Conservation (phyloP, 2,113 vertebrate species). For the Phoxinus phoxinus region DNA sequence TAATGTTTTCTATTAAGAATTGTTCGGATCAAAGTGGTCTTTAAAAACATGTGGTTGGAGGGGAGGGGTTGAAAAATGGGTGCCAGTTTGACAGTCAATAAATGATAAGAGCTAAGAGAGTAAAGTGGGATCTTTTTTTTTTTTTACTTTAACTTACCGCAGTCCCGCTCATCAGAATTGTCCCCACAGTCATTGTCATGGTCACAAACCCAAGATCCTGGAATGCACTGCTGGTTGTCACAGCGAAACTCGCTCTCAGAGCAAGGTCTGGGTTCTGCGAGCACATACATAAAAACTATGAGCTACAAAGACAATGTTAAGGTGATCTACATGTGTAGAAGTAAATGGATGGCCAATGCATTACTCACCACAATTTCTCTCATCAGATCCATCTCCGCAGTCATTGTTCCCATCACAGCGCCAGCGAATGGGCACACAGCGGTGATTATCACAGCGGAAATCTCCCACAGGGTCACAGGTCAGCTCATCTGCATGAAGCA, state of each 20-base stretch:
- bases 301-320: not conserved
- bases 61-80: no score
- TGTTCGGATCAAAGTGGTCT: no score
- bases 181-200: slow-evolving; percentile 96
- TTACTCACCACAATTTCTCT: slow-evolving; percentile 90
- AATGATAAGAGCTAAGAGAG: not conserved
- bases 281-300: slow-evolving; percentile 23
- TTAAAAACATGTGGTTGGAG: no score
- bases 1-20: not conserved
- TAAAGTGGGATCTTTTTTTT: not conserved
- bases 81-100: no score
- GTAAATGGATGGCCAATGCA: not conserved
- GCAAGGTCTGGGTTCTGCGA: slow-evolving; percentile 88
- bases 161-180: slow-evolving; percentile 98
- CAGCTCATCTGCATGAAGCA: slow-evolving; percentile 77
- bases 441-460: slow-evolving; percentile 94
- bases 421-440: slow-evolving; percentile 94
- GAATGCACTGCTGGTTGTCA: slow-evolving; percentile 90
- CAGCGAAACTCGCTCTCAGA: slow-evolving; percentile 95
- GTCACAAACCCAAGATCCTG: slow-evolving; percentile 93
- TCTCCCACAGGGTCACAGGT: slow-evolving; percentile 88
- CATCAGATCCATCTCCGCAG: slow-evolving; percentile 93
- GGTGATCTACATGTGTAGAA: not conserved
- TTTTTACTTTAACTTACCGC: slow-evolving; percentile 76
- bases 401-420: slow-evolving; percentile 89